Conservation (phyloP, 2,888 invertebrate genomes). For the Zelleria hepariella region DNA sequence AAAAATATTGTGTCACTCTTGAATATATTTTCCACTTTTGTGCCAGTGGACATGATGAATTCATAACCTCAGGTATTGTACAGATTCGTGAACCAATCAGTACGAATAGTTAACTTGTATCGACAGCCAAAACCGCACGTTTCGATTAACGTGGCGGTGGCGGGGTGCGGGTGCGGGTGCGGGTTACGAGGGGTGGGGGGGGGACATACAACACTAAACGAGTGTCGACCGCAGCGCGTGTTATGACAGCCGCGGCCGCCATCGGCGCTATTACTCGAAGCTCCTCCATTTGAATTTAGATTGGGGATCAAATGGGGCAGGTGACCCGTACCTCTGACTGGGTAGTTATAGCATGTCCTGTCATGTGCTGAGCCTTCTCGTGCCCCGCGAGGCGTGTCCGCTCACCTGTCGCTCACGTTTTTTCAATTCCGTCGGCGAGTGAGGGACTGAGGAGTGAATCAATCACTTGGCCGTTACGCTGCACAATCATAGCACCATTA, state of each 20-base stretch:
- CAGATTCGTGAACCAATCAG: neutral
- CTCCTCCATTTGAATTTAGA: neutral
- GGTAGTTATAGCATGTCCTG: too few species aligned
- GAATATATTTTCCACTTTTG: too few species aligned
- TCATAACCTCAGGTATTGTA: neutral
- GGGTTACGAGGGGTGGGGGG: neutral
- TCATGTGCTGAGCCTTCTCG: too few species aligned
- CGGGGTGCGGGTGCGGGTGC: neutral
- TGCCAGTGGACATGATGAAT: neutral
- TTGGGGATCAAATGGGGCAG: neutral
- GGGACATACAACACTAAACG: too few species aligned
- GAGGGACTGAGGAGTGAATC: neutral
- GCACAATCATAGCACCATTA: neutral
- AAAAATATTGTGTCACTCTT: too few species aligned
- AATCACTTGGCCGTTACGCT: too few species aligned
- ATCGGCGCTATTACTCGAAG: neutral
- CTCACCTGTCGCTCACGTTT: too few species aligned
- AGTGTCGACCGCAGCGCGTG: neutral
- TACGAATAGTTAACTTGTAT: neutral
- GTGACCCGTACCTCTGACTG: too few species aligned
- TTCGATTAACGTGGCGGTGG: neutral
- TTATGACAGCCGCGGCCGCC: too few species aligned
- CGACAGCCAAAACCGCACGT: neutral
- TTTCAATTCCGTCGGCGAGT: neutral
- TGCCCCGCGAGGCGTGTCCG: too few species aligned